Evolutionary conservation across 2,888 invertebrate genomes (phyloP).

Genomic region (Volucella bombylans): DNA sequence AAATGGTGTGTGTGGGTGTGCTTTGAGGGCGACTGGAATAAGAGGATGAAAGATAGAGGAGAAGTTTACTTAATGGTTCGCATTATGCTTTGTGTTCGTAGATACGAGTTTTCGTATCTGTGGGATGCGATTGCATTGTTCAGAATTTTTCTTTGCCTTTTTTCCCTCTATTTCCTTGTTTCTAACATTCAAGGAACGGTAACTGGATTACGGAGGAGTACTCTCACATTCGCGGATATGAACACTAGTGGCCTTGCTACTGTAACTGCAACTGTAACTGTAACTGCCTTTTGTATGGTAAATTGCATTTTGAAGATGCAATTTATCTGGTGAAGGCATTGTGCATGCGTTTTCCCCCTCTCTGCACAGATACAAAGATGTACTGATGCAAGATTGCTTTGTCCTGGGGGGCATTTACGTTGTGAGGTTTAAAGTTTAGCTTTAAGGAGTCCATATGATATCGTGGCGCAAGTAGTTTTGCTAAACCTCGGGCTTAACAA

Average conservation of each 20-base stretch:
- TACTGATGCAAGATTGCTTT: too few relatives aligned
- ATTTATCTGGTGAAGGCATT: slow-evolving; percentile 17
- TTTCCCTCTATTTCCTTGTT: too few relatives aligned
- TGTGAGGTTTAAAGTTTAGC: too few relatives aligned
- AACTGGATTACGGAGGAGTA: slow-evolving; percentile 15
- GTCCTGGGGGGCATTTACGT: too few relatives aligned
- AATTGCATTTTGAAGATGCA: slow-evolving; percentile 31
- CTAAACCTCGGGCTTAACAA: too few relatives aligned
- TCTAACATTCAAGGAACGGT: neutral
- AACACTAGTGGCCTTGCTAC: slow-evolving; percentile 2
- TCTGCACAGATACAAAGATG: neutral
- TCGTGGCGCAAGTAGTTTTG: too few relatives aligned
- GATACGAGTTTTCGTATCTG: neutral
- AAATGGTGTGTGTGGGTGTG: too few relatives aligned
- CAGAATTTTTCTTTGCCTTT: too few relatives aligned
- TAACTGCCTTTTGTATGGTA: slow-evolving; percentile 12
- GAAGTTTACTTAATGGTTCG: slow-evolving; percentile 8
- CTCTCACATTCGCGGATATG: slow-evolving; percentile 2
- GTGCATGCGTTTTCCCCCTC: neutral
- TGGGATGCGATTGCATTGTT: slow-evolving; percentile 12
- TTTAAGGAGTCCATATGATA: too few relatives aligned
- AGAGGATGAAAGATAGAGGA: neutral
- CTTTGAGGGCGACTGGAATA: too few relatives aligned
- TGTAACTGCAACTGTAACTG: neutral
- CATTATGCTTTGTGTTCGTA: neutral